Base-by-base conservation (phyloP, 2,888 invertebrate genomes). In the Malthinus flaveolus region DNA sequence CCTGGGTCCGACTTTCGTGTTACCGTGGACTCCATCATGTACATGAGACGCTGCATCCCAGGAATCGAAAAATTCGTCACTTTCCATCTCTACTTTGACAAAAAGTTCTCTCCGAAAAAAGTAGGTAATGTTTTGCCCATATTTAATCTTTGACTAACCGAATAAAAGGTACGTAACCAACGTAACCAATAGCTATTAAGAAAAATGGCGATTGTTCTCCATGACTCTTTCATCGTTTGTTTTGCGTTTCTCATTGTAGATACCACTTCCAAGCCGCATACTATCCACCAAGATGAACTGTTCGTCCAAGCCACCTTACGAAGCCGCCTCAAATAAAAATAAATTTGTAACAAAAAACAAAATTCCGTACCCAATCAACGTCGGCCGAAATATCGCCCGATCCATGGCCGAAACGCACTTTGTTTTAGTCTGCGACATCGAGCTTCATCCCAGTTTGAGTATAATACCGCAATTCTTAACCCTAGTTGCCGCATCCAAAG, bases 51-150 rank as follows among this genome's bases (percentile, higher is more conserved):
- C 72, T 93, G 93, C 75, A 83, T 83, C 58, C 83, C 86, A 44
- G 82, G 89, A 65, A 83, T 93, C 66, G 82, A 85, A 36, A 84
- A 89, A 69, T 86, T 83, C 72, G 90, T 90, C 74, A 90, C 91
- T 58, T 94, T 94, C 81, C 93, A 94, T 76, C 74, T 94, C 49
- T 91, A 91, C 79, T 93, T 93, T 79, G 88, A 90, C 5, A 10
- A 35, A 10, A 10, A n/a, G 36, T 11, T 10, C 6, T 35, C 11
- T 35, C 36, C 36, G 5, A 2, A 23, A 23, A 2, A 23, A 23
- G 23, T 23, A 23, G 3, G 23, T 23, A 23, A 23, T 23, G 23
- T 23, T 23, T 23, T 23, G 23, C 23, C 5, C 23, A 23, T 23
- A 2, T 23, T 23, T 23, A 23, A 23, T 23, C 5, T n/a, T n/a